Evolutionary conservation across 2,888 invertebrate genomes (phyloP).

Genomic region (Crematogaster levior): DNA sequence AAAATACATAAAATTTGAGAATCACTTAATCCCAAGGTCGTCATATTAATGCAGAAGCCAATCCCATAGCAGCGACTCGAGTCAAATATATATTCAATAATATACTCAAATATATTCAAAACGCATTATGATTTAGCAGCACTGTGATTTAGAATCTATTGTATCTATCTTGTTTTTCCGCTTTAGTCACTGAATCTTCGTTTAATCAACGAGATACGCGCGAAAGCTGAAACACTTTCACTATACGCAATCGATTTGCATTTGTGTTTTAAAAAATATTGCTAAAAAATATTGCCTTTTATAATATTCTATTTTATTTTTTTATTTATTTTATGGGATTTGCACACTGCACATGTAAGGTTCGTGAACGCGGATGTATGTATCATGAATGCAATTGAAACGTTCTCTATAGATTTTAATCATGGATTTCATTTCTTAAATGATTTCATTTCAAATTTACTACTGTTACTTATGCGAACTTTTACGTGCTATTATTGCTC

Average conservation of each 20-base stretch:
- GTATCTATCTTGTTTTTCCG: neutral
- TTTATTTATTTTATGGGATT: conserved; percentile 3
- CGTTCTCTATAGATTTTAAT: neutral
- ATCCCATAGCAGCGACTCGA: no score
- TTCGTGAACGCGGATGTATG: neutral
- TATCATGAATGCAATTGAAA: neutral
- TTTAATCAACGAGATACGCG: neutral
- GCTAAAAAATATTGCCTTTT: neutral
- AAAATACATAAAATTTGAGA: neutral
- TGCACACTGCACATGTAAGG: no score
- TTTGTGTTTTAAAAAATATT: neutral
- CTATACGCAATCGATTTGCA: neutral
- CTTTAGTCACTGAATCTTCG: neutral
- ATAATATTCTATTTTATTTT: neutral
- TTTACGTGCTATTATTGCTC: neutral
- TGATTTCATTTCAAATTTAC: neutral
- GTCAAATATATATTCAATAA: neutral
- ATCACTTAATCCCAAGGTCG: neutral
- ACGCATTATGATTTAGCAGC: no score
- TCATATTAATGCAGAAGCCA: no score
- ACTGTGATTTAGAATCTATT: conserved; percentile 17
- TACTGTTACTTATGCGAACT: neutral
- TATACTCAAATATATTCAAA: no score
- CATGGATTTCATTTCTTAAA: conserved; percentile 27
- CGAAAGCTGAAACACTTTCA: neutral